Percentiles rank a stretch among this genome's conserved stretches.
Conservation (phyloP, 2,113 vertebrate species). For the Morone saxatilis region DNA sequence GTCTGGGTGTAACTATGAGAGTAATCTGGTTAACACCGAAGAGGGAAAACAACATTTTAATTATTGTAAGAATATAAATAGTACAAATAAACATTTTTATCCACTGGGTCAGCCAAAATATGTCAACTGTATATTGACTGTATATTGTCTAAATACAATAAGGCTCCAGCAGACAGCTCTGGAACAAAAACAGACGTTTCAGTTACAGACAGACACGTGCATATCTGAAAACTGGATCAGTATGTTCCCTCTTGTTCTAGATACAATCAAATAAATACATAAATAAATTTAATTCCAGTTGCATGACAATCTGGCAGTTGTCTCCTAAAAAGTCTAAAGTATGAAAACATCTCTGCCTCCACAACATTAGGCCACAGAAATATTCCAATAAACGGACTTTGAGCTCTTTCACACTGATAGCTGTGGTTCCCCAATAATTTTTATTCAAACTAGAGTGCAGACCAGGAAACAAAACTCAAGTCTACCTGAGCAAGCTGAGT, state of each 20-base stretch:
- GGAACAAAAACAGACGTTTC: conserved; percentile 1
- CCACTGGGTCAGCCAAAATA: not conserved
- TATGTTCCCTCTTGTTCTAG: conserved; percentile 39
- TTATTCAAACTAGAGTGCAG: not conserved
- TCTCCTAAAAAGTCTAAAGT: not conserved
- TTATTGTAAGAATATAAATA: not conserved
- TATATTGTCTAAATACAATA: conserved; percentile 9
- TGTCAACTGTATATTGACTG: not conserved
- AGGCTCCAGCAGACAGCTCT: not conserved
- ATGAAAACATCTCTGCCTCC: not conserved
- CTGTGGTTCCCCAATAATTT: not conserved
- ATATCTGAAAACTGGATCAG: conserved; percentile 34
- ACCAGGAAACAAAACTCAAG: not conserved
- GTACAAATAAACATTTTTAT: not conserved
- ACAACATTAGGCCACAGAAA: not conserved
- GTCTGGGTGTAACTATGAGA: too few relatives aligned
- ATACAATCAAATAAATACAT: conserved; percentile 45
- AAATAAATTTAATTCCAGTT: conserved; percentile 46
- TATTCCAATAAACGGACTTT: not conserved
- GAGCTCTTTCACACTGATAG: not conserved
- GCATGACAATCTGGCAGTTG: not conserved
- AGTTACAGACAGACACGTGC: conserved; percentile 19
- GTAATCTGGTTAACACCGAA: too few relatives aligned
- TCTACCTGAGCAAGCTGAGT: not conserved
- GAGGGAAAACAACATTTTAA: not conserved